A percentile compares a stretch with the other conserved stretches of the same genome.
These are phyloP conservation scores for Diplolepis rosae DNA, from an alignment of 2,888 invertebrate species.

Conservation along the genomic window DNA sequence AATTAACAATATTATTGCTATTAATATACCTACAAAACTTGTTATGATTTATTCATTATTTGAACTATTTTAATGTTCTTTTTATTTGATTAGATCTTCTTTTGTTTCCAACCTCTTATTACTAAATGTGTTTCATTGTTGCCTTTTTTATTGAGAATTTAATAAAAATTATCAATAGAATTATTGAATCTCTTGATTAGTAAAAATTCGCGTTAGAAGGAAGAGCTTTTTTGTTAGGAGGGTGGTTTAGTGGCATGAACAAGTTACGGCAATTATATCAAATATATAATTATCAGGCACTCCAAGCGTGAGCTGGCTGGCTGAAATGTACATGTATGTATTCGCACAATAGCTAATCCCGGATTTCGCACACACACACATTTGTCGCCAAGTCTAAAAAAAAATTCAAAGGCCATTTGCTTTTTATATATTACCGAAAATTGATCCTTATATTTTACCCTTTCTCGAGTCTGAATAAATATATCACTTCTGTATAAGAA, in stretches of 20 bases:
- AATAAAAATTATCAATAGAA: background rate
- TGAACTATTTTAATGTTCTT: background rate
- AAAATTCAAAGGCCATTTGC: background rate
- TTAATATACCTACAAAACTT: too few relatives aligned
- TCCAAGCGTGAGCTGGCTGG: slow-evolving; percentile 70
- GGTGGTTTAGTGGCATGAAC: slow-evolving; percentile 61
- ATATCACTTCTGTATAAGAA: too few relatives aligned
- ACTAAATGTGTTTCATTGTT: slow-evolving; percentile 6
- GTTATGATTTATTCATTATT: background rate
- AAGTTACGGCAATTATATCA: slow-evolving; percentile 43
- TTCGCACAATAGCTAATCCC: slow-evolving; percentile 42
- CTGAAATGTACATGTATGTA: slow-evolving; percentile 62
- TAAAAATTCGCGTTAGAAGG: background rate
- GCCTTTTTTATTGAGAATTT: slow-evolving; percentile 9
- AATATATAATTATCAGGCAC: slow-evolving; percentile 58
- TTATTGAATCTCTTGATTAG: background rate
- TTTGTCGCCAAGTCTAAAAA: background rate
- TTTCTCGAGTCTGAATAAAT: too few relatives aligned
- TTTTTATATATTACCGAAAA: too few relatives aligned
- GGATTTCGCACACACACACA: slow-evolving; percentile 41
- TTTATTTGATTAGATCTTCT: too few relatives aligned
- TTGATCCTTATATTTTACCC: too few relatives aligned
- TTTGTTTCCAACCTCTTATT: background rate
- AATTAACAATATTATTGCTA: too few relatives aligned
- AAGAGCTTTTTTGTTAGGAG: slow-evolving; percentile 55